phyloP scores from a whole-genome alignment of 2,888 invertebrate genomes.

The Bhutanitis thaidina region DNA sequence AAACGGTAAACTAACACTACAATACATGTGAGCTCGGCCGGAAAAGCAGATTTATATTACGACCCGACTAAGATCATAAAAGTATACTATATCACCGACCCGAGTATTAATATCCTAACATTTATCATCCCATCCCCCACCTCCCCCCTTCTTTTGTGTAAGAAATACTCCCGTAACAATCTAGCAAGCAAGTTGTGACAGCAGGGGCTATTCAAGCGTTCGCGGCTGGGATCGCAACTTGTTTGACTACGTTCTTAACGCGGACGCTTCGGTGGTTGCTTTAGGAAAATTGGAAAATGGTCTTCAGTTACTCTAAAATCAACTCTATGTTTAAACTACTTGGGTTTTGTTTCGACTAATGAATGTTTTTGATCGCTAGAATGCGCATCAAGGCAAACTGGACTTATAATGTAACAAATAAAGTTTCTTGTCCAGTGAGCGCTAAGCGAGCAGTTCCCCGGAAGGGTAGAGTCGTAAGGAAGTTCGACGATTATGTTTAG shows the following conservation, averaged over 20 bases:
- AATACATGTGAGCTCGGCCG: constrained; percentile 49
- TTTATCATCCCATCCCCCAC: constrained; percentile 69
- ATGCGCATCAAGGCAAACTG: constrained; percentile 24
- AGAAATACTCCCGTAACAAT: constrained; percentile 70
- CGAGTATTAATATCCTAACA: constrained; percentile 73
- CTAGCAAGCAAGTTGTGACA: constrained; percentile 70
- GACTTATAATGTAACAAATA: constrained; percentile 41
- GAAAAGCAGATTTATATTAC: constrained; percentile 75
- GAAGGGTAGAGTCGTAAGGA: constrained; percentile 79
- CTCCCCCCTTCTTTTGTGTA: constrained; percentile 70
- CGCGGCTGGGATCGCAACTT: constrained; percentile 72
- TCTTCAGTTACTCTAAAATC: constrained; percentile 27
- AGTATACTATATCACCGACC: constrained; percentile 68
- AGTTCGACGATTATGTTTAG: constrained; percentile 79
- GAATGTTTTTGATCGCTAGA: constrained; percentile 22
- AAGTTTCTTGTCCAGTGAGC: constrained; percentile 45
- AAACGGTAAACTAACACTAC: constrained; percentile 48
- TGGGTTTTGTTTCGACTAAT: constrained; percentile 21
- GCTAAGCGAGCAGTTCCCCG: constrained; percentile 52
- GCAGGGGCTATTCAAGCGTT: constrained; percentile 71
- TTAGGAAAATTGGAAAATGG: constrained; percentile 72
- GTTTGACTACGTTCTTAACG: constrained; percentile 73
- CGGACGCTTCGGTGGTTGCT: constrained; percentile 71
- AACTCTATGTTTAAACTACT: constrained; percentile 13
- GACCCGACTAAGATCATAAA: constrained; percentile 79